These are phyloP conservation scores for Coranthus polyacanthus DNA, from an alignment of 2,797 vertebrate genomes.

Conservation along the genomic window DNA sequence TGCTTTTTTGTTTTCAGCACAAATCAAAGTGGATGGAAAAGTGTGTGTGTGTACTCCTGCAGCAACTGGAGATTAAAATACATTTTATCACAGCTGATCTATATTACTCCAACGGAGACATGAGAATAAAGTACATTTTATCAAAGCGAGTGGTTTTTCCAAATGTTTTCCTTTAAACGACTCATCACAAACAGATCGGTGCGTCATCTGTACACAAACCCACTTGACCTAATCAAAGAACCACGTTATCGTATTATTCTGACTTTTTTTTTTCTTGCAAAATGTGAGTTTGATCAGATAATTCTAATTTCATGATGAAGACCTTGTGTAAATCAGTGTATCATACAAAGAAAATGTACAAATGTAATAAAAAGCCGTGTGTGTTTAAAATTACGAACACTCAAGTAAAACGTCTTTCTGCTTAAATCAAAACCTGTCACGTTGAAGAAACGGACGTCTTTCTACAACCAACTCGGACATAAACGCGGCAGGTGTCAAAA, in stretches of 20 bases:
- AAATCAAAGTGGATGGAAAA: conserved; percentile 28
- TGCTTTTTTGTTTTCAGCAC: conserved; percentile 9
- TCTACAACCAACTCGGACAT: too few relatives aligned
- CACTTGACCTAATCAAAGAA: conserved; percentile 5
- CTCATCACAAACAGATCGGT: too few relatives aligned
- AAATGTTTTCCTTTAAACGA: conserved; percentile 36
- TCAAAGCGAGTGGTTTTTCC: conserved; percentile 25
- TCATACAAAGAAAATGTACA: conserved; percentile 73
- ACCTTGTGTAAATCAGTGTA: conserved; percentile 77
- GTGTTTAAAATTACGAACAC: too few relatives aligned
- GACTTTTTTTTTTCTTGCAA: conserved; percentile 61
- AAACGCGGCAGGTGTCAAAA: too few relatives aligned
- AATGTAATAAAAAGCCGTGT: conserved; percentile 85
- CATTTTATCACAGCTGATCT: conserved; percentile 53
- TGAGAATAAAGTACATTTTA: conserved; percentile 48
- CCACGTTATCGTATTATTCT: background rate
- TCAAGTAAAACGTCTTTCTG: conserved; percentile 29
- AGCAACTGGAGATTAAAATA: conserved; percentile 46
- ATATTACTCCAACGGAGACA: conserved; percentile 40
- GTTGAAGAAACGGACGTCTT: conserved; percentile 1
- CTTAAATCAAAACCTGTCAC: conserved; percentile 29
- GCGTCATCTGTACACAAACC: conserved; percentile 15
- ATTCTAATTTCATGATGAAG: conserved; percentile 83
- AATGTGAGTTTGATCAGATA: conserved; percentile 81
- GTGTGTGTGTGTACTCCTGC: conserved; percentile 28